A percentile compares a stretch with the other conserved stretches of the same genome.
Evolutionary conservation across 2,797 vertebrate genomes (phyloP).

Genomic region (Uromys caudimaculatus): DNA sequence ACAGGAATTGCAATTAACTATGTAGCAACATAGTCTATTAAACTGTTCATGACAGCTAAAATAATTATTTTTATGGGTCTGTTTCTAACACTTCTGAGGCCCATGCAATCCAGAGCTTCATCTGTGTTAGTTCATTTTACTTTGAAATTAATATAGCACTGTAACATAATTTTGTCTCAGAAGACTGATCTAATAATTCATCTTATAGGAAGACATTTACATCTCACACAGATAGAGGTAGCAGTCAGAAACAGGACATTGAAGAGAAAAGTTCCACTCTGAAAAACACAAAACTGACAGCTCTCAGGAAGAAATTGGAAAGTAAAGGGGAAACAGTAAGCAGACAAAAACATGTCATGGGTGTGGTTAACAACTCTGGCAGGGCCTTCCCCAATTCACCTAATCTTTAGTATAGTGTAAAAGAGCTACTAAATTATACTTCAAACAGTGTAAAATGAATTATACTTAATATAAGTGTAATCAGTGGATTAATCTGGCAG

Average conservation of each 20-base stretch:
- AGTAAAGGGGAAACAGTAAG: background rate
- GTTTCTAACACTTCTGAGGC: background rate
- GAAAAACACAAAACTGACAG: background rate
- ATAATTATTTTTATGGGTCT: background rate
- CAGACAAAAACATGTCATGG: background rate
- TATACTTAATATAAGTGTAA: background rate
- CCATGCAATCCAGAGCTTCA: background rate
- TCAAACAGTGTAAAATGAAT: background rate
- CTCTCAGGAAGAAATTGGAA: background rate
- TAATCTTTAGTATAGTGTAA: background rate
- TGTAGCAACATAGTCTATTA: background rate
- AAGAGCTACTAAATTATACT: background rate
- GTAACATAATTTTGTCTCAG: background rate
- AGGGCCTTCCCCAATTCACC: background rate
- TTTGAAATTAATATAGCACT: background rate
- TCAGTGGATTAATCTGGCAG: background rate
- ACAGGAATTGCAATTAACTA: background rate
- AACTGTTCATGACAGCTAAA: background rate
- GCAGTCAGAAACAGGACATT: background rate
- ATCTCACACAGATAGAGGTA: background rate
- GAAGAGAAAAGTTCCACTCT: background rate
- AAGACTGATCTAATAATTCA: slow-evolving; percentile 22
- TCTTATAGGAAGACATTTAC: background rate
- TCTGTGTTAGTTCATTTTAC: background rate
- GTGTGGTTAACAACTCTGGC: background rate